phyloP scores from a whole-genome alignment of 1,140 invertebrate species.

The Scaptomyza pallida region DNA sequence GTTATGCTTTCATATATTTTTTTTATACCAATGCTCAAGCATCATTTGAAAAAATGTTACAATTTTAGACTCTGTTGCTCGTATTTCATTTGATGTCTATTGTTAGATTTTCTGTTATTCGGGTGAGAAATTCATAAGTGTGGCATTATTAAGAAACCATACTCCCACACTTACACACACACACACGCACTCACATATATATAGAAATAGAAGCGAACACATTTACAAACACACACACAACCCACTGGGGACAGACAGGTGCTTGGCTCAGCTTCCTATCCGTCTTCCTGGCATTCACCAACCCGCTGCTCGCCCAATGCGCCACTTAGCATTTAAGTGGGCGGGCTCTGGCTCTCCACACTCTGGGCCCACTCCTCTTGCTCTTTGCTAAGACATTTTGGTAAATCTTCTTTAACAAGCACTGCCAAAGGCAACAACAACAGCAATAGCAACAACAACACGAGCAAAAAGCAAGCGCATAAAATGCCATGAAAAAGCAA shows the following conservation, averaged over 20 bases:
- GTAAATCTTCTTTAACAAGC: slow-evolving; percentile 80
- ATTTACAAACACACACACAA: slow-evolving; percentile 8
- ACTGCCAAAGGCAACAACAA: slow-evolving; percentile 56
- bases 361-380: not conserved
- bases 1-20: not conserved
- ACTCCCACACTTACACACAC: slow-evolving; percentile 2
- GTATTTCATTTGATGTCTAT: slow-evolving; percentile 22
- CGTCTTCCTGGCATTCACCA: no score
- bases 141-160: slow-evolving; percentile 42
- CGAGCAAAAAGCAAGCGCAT: slow-evolving; percentile 55
- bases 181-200: not conserved
- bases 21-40: not conserved
- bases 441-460: slow-evolving; percentile 67
- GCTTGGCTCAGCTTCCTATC: slow-evolving; percentile 15
- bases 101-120: slow-evolving; percentile 19
- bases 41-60: not conserved
- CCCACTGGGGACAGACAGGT: slow-evolving; percentile 35
- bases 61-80: not conserved
- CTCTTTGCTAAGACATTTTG: slow-evolving; percentile 70
- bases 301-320: slow-evolving; percentile 36
- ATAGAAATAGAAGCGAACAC: not conserved
- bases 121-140: slow-evolving; percentile 43
- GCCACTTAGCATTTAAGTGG: slow-evolving; percentile 81
- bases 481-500: slow-evolving; percentile 82
- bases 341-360: slow-evolving; percentile 36